A percentile compares a stretch with the other conserved stretches of the same genome.
phyloP scores from a whole-genome alignment of 1,140 invertebrate species.

The Drosophila gunungcola region DNA sequence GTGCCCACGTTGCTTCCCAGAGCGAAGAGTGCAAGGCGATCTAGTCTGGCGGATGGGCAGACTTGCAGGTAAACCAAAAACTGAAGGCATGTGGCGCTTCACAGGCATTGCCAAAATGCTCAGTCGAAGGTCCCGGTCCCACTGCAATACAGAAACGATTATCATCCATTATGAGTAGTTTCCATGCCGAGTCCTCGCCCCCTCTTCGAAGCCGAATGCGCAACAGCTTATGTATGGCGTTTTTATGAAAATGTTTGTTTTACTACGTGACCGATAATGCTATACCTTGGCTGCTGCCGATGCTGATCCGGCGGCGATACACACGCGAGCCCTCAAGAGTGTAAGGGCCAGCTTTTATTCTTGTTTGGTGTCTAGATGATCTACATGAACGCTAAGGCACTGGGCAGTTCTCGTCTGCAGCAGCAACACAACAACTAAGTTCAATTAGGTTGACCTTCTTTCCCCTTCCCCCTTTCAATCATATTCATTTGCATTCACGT shows the following conservation, averaged over 20 bases:
- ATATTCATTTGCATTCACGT: conserved; percentile 83
- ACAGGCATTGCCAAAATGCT: conserved; percentile 37
- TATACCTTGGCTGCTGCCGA: conserved; percentile 38
- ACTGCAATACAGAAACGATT: conserved; percentile 56
- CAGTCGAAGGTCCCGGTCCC: conserved; percentile 14
- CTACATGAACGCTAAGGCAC: conserved; percentile 58
- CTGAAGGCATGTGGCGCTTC: conserved; percentile 67
- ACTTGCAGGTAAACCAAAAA: background rate
- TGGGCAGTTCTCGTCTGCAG: conserved; percentile 40
- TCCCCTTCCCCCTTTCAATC: conserved; percentile 30
- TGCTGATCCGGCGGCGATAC: conserved; percentile 71
- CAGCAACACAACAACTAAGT: conserved; percentile 73
- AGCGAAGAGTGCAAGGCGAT: conserved; percentile 19
- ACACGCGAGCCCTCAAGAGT: conserved; percentile 59
- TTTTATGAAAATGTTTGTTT: conserved; percentile 81
- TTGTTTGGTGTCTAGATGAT: conserved; percentile 63
- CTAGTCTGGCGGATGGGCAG: conserved; percentile 1
- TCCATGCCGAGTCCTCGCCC: conserved; percentile 13
- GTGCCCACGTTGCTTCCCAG: conserved; percentile 38
- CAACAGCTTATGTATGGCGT: conserved; percentile 42
- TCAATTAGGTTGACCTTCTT: conserved; percentile 78
- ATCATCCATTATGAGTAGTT: conserved; percentile 78
- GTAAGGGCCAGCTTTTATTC: conserved; percentile 13
- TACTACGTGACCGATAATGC: conserved; percentile 75
- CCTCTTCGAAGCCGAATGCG: background rate